These are phyloP conservation scores for Limnephilus marmoratus DNA, from an alignment of 2,888 invertebrate genomes.

Conservation along the genomic window DNA sequence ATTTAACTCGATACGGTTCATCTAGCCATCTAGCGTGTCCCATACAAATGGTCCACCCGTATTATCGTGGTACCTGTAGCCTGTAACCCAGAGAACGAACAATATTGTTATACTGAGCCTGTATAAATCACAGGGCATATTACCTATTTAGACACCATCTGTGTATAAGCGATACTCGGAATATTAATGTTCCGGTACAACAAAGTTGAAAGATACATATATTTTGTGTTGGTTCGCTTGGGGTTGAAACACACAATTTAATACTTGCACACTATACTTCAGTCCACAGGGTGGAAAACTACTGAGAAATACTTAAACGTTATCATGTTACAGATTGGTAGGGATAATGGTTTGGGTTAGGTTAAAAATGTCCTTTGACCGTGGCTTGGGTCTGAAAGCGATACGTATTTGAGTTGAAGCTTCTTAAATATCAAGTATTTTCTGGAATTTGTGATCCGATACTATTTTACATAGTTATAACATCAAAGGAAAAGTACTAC, in stretches of 20 bases:
- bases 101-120: conserved; percentile 34
- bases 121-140: conserved; percentile 29
- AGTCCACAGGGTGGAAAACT: background rate
- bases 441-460: background rate
- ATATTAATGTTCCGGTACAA: conserved; percentile 30
- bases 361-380: background rate
- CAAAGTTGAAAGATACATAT: conserved; percentile 16
- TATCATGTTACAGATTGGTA: background rate
- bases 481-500: background rate
- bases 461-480: background rate
- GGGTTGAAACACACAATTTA: background rate
- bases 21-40: background rate
- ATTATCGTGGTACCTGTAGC: background rate
- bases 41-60: background rate
- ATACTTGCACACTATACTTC: background rate
- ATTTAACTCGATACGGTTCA: background rate
- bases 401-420: background rate
- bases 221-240: background rate
- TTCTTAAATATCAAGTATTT: background rate
- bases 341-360: background rate
- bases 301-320: background rate
- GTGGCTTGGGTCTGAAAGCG: background rate
- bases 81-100: background rate
- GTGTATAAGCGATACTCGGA: conserved; percentile 39
- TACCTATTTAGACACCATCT: conserved; percentile 41